Evolutionary conservation across 2,888 invertebrate species (phyloP), one percentile per base, ranked within the genome.

Genomic region (Matsumyia berberina): DNA sequence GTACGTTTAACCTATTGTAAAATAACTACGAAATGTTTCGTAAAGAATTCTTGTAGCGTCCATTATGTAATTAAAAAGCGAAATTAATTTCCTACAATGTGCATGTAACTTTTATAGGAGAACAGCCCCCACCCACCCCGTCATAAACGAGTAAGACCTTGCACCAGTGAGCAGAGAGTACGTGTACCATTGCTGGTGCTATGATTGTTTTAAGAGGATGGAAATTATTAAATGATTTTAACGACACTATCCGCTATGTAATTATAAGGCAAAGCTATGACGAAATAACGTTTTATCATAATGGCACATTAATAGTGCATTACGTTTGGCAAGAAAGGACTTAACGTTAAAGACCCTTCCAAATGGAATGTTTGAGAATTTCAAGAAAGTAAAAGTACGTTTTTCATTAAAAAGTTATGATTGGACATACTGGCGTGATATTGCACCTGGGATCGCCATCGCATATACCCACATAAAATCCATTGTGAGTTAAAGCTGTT

Each of bases 221-320:
- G 57, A 66, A 58, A 77, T 82, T 82, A 72, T 82, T 76, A 77
- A 77, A 77, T 77, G 66, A 77, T 60, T 77, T 82, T 66, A 81
- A 82, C 70, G 70, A 66, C 66, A 70, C 81, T 66, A 70, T 70
- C 44, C 44, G 31, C 58, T 70, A 15, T 77, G 66, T 46, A 66
- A 72, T 77, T 76, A 66, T 64, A 77, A 31, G 33, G 58, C 57
- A 58, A 70, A n/a, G 42, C 51, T 37, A 31, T 53, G 42, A 31
- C 64, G 57, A 64, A 60, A 66, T 57, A 66, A 77, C 66, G n/a
- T 58, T 82, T 44, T 60, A 60, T 58, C 58, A 53, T 82, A 66
- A 82, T 77, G 77, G 35, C 66, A 66, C 70, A 58, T 82, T 82
- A 82, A 82, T 69, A 62, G 51, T 76, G 76, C 76, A 81, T 76